These are phyloP conservation scores for Panzeria rudis DNA, from an alignment of 2,888 invertebrate species.

Conservation along the genomic window DNA sequence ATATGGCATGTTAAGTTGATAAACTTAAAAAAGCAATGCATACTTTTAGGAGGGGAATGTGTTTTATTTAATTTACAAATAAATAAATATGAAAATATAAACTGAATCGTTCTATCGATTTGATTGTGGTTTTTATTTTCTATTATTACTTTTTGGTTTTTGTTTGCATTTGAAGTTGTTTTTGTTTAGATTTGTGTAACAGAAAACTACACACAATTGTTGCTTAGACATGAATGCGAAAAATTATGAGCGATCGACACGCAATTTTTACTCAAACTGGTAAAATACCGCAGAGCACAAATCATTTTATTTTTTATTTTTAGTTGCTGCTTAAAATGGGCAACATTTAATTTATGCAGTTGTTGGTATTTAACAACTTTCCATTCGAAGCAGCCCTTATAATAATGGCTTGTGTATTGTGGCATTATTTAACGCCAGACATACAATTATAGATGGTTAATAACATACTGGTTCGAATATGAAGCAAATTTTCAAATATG, in stretches of 20 bases:
- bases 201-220: slow-evolving; percentile 57
- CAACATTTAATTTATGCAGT: slow-evolving; percentile 56
- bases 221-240: slow-evolving; percentile 68
- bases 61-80: slow-evolving; percentile 51
- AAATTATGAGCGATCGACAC: slow-evolving; percentile 76
- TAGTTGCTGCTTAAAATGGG: slow-evolving; percentile 50
- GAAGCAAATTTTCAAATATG: slow-evolving; percentile 58
- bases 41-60: slow-evolving; percentile 40
- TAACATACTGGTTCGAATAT: slow-evolving; percentile 3
- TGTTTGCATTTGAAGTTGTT: slow-evolving; percentile 16
- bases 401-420: neutral
- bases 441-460: slow-evolving; percentile 59
- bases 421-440: slow-evolving; percentile 32
- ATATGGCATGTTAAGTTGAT: slow-evolving; percentile 66
- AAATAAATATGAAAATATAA: slow-evolving; percentile 8
- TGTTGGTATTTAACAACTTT: slow-evolving; percentile 57
- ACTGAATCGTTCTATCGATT: slow-evolving; percentile 65
- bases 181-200: slow-evolving; percentile 20
- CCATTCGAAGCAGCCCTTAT: neutral
- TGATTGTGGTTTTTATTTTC: slow-evolving; percentile 65
- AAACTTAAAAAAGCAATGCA: slow-evolving; percentile 36
- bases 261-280: slow-evolving; percentile 66
- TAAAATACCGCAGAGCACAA: slow-evolving; percentile 51
- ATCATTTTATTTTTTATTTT: slow-evolving; percentile 30
- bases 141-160: slow-evolving; percentile 32